These are phyloP conservation scores for Lates japonicus DNA, from an alignment of 2,797 vertebrate genomes.

Conservation along the genomic window DNA sequence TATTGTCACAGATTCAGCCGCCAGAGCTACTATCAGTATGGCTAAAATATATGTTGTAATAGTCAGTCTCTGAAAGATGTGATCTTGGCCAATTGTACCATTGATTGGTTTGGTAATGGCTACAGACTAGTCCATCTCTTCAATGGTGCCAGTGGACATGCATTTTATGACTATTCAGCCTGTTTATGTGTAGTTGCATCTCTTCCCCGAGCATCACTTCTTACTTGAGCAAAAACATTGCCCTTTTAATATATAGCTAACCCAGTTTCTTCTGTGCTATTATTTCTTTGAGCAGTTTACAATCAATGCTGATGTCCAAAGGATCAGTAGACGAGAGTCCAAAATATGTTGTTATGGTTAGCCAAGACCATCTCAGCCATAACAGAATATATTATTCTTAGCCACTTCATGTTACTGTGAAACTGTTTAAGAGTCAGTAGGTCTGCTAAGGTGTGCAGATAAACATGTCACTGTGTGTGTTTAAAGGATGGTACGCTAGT, in stretches of 20 bases:
- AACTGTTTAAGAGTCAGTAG: constrained; percentile 87
- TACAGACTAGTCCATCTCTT: constrained; percentile 55
- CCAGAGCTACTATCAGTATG: constrained; percentile 47
- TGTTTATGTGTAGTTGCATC: constrained; percentile 35
- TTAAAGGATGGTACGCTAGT: constrained; percentile 39
- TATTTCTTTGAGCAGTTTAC: constrained; percentile 38
- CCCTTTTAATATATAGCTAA: constrained; percentile 13
- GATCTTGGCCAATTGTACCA: constrained; percentile 67
- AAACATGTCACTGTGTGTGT: constrained; percentile 70
- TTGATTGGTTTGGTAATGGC: constrained; percentile 73
- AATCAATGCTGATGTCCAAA: constrained; percentile 39
- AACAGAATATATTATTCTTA: constrained; percentile 85
- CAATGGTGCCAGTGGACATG: constrained; percentile 59
- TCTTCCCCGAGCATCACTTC: neutral
- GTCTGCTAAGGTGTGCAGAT: constrained; percentile 79
- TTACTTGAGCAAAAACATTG: constrained; percentile 9
- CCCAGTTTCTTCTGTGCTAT: constrained; percentile 10
- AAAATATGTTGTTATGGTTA: no score
- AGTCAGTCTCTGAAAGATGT: constrained; percentile 65
- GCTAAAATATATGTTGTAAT: constrained; percentile 64
- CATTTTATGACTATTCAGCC: constrained; percentile 60
- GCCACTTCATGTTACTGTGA: constrained; percentile 87
- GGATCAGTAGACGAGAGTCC: constrained; percentile 39
- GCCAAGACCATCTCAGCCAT: constrained; percentile 64
- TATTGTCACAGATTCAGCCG: constrained; percentile 37